phyloP scores from a whole-genome alignment of 2,113 vertebrate genomes.

The mouse (Mus musculus) region GRCm39 chr4:128572501-128573000 shows the following conservation, averaged over 20 bases:
- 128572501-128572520: neutral
- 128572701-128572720: constrained; percentile 53
- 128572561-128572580: constrained; percentile 34
- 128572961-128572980: constrained; percentile 54
- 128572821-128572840: constrained; percentile 45
- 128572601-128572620: constrained; percentile 61
- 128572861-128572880: constrained; percentile 57
- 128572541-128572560: constrained; percentile 42
- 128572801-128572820: constrained; percentile 15
- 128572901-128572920: constrained; percentile 60
- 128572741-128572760: constrained; percentile 38
- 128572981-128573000: neutral
- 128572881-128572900: constrained; percentile 72
- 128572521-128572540: neutral
- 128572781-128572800: neutral
- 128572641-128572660: constrained; percentile 41
- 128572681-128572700: constrained; percentile 51
- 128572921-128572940: constrained; percentile 13
- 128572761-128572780: constrained; percentile 15
- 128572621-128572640: constrained; percentile 59
- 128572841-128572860: constrained; percentile 27
- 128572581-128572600: constrained; percentile 58
- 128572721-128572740: constrained; percentile 62
- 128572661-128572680: constrained; percentile 26
- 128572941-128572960: constrained; percentile 42